Conservation (phyloP, 2,888 invertebrate species). For the Drosophila putrida region DNA sequence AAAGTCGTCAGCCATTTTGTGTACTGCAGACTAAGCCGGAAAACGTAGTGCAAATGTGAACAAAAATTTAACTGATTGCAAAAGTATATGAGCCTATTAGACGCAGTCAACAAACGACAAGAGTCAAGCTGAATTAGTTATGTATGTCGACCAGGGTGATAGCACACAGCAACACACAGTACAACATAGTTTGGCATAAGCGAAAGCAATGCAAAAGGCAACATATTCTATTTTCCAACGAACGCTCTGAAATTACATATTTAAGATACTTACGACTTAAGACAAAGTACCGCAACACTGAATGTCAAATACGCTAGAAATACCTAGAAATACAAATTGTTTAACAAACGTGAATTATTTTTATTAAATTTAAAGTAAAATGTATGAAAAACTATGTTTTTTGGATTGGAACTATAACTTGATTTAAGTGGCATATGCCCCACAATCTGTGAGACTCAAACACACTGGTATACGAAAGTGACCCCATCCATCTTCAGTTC, state of each 20-base stretch:
- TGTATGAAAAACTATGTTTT: no score
- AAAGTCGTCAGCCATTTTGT: constrained; percentile 46
- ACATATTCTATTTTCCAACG: constrained; percentile 77
- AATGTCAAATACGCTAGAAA: constrained; percentile 21
- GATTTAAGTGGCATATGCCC: background rate
- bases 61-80: constrained; percentile 77
- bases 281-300: background rate
- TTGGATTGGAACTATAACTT: no score
- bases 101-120: constrained; percentile 50
- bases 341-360: no score
- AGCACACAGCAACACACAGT: constrained; percentile 44
- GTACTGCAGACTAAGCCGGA: constrained; percentile 63
- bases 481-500: constrained; percentile 9
- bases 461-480: constrained; percentile 5
- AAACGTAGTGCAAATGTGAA: constrained; percentile 50
- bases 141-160: constrained; percentile 52
- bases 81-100: constrained; percentile 73
- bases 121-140: constrained; percentile 52
- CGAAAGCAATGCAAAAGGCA: constrained; percentile 44
- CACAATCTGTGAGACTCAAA: background rate
- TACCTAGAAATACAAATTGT: no score
- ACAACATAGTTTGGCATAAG: constrained; percentile 34
- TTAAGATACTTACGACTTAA: constrained; percentile 35
- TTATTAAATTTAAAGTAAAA: no score
- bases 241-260: constrained; percentile 58